A percentile compares a stretch with the other conserved stretches of the same genome.
These are phyloP conservation scores for Neodiprion lecontei DNA, from an alignment of 1,140 invertebrate species.

Conservation along the genomic window DNA sequence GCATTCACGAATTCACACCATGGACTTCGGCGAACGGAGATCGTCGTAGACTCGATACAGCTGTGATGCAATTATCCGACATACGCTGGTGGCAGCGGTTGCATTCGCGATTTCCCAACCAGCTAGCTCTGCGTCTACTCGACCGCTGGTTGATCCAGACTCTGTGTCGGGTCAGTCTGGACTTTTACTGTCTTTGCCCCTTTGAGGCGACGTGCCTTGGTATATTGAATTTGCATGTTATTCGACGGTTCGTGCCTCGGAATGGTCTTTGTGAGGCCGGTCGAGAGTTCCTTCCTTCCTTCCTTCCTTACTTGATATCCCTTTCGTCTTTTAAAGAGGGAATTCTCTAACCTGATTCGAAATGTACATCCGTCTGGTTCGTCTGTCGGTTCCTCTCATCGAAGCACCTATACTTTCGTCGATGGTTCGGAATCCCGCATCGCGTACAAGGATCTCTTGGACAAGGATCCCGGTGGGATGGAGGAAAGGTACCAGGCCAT, in stretches of 20 bases:
- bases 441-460: too few species aligned
- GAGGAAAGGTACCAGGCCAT: neutral
- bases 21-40: neutral
- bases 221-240: constrained; percentile 2
- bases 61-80: neutral
- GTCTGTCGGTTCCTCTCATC: neutral
- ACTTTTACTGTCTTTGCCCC: constrained; percentile 1
- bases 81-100: neutral
- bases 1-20: neutral
- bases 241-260: neutral
- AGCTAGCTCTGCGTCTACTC: neutral
- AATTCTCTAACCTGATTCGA: neutral
- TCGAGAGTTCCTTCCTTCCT: neutral
- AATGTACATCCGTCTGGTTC: neutral
- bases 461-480: too few species aligned
- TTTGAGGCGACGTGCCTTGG: neutral
- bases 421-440: neutral
- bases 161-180: neutral
- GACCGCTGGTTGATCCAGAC: neutral
- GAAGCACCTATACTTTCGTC: neutral
- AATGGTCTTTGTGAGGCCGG: neutral
- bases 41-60: neutral
- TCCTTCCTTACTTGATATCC: neutral
- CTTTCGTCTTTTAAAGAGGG: neutral
- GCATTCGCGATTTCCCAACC: neutral